These are phyloP conservation scores for Charanyca ferruginea DNA, from an alignment of 2,888 invertebrate genomes.

Conservation along the genomic window DNA sequence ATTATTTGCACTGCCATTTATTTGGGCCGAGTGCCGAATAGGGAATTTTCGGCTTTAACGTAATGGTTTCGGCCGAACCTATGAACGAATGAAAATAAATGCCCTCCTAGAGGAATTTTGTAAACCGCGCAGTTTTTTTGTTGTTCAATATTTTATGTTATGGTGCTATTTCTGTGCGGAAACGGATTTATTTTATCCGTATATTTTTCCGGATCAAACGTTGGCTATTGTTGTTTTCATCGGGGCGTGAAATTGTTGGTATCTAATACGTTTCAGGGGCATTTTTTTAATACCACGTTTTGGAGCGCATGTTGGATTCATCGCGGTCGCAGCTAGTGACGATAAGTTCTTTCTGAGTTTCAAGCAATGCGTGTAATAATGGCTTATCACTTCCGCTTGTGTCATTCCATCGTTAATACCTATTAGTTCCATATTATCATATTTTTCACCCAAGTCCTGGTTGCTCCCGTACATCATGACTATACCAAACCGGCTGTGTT, in stretches of 20 bases:
- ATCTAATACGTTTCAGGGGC: neutral
- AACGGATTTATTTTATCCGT: constrained; percentile 33
- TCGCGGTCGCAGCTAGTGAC: too few species aligned
- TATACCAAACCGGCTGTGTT: too few species aligned
- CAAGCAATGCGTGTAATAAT: too few species aligned
- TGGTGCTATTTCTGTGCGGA: constrained; percentile 23
- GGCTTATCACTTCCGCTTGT: too few species aligned
- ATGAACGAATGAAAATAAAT: constrained; percentile 63
- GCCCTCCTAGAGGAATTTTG: constrained; percentile 45
- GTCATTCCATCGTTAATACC: too few species aligned
- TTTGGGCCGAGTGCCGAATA: constrained; percentile 61
- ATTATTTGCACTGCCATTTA: constrained; percentile 66
- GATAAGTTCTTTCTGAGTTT: too few species aligned
- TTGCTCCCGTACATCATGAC: too few species aligned
- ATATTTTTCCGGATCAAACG: neutral
- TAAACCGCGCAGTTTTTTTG: constrained; percentile 33
- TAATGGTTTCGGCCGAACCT: constrained; percentile 59
- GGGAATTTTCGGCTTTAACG: constrained; percentile 65
- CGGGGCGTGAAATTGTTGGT: neutral
- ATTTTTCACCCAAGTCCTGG: too few species aligned
- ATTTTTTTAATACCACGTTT: too few species aligned
- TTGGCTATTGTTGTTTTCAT: neutral
- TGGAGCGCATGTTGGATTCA: too few species aligned
- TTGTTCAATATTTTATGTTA: constrained; percentile 50
- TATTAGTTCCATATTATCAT: too few species aligned